Conservation (phyloP, 2,888 invertebrate species). For the Conchocele bisecta region DNA sequence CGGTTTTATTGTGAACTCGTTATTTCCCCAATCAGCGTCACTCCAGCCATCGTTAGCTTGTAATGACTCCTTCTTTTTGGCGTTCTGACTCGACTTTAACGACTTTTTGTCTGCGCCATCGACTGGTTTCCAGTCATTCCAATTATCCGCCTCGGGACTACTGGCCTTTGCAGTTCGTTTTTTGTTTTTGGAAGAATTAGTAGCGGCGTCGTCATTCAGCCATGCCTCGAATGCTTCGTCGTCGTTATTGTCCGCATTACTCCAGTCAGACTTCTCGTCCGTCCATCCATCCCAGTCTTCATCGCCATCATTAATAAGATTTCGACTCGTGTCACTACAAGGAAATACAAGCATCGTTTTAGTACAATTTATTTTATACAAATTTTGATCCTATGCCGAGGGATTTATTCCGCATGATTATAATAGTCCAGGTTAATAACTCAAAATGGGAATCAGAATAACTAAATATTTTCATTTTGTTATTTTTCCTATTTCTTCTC, state of each 20-base stretch:
- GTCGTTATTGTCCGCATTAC: constrained; percentile 55
- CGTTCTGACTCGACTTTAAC: constrained; percentile 61
- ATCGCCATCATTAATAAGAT: constrained; percentile 69
- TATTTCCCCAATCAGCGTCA: constrained; percentile 71
- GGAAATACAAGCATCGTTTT: neutral
- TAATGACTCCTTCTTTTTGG: constrained; percentile 61
- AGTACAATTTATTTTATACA: no score
- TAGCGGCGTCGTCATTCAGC: constrained; percentile 72
- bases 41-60: constrained; percentile 45
- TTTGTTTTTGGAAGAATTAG: constrained; percentile 56
- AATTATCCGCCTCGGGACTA: constrained; percentile 52
- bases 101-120: constrained; percentile 59
- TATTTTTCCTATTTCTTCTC: no score
- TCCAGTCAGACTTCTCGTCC: constrained; percentile 62
- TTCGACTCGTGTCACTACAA: constrained; percentile 70
- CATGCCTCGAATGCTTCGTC: constrained; percentile 76
- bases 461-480: no score
- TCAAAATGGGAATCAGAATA: no score
- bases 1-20: constrained; percentile 68
- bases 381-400: no score
- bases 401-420: no score
- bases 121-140: constrained; percentile 68
- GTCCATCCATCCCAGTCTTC: constrained; percentile 73
- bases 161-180: constrained; percentile 48
- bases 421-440: no score